Conservation (phyloP, 2,888 invertebrate species). For the Drosophila austrosaltans region DNA sequence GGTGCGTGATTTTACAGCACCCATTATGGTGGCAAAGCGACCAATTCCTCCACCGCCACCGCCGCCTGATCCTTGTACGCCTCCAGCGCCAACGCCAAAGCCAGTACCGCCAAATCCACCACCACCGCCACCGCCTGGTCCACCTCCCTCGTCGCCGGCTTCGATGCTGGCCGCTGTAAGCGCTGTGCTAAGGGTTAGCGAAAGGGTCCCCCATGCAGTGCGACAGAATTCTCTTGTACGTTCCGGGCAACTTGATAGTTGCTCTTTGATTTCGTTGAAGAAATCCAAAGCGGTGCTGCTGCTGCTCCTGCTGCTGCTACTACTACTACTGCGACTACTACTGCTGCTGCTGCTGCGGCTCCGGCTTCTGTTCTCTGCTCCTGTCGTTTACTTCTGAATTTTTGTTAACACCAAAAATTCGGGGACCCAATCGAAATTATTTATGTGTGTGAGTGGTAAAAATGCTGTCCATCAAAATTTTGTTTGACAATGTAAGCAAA, state of each 20-base stretch:
- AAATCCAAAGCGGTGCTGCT: conserved; percentile 81
- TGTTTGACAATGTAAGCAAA: conserved; percentile 69
- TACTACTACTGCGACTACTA: not conserved
- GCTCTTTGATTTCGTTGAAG: conserved; percentile 82
- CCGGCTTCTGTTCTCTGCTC: conserved; percentile 7
- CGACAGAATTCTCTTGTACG: conserved; percentile 81
- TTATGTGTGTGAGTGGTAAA: conserved; percentile 36
- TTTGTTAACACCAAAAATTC: conserved; percentile 25
- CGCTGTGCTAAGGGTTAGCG: conserved; percentile 79
- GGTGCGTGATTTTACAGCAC: conserved; percentile 81
- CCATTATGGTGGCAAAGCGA: conserved; percentile 81
- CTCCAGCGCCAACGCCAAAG: conserved; percentile 38
- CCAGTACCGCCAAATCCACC: conserved; percentile 35
- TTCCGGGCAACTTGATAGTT: conserved; percentile 84
- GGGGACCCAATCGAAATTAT: conserved; percentile 25
- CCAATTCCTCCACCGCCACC: conserved; percentile 46
- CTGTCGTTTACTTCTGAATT: conserved; percentile 44
- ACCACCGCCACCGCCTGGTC: conserved; percentile 55
- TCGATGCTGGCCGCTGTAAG: conserved; percentile 73
- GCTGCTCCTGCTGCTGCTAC: conserved; percentile 12
- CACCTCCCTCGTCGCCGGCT: conserved; percentile 67
- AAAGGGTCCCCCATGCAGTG: conserved; percentile 81
- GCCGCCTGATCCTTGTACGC: conserved; percentile 49
- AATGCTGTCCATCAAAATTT: conserved; percentile 50
- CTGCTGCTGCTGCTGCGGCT: conserved; percentile 13